Evolutionary conservation across 1,140 invertebrate species (phyloP).

Genomic region (Trichogramma pretiosum): DNA sequence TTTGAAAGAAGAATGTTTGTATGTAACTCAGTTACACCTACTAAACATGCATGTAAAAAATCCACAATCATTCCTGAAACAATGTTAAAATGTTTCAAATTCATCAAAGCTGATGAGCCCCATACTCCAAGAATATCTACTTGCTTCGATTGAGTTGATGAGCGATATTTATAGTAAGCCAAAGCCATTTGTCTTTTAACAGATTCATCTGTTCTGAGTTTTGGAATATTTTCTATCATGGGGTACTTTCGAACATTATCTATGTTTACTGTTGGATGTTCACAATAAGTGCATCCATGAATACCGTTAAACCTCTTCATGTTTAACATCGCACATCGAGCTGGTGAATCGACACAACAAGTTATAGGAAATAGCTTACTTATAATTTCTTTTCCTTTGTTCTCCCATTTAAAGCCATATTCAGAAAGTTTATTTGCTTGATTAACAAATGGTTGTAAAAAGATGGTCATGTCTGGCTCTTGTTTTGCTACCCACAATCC

Average conservation of each 20-base stretch:
- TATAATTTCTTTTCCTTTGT: neutral
- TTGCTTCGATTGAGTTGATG: too few species aligned
- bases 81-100: constrained; percentile 20
- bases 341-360: constrained; percentile 11
- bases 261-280: constrained; percentile 11
- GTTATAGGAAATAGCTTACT: constrained; percentile 2
- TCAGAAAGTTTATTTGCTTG: constrained; percentile 1
- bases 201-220: constrained; percentile 6
- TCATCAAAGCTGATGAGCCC: constrained; percentile 19
- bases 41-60: constrained; percentile 6
- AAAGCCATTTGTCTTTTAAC: constrained; percentile 8
- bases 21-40: neutral
- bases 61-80: constrained; percentile 19
- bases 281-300: constrained; percentile 19
- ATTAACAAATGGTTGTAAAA: constrained; percentile 3
- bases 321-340: constrained; percentile 10
- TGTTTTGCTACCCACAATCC: constrained; percentile 4
- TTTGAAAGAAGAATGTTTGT: neutral
- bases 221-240: neutral
- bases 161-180: neutral
- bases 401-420: neutral
- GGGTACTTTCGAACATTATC: constrained; percentile 7
- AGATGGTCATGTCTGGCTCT: constrained; percentile 5
- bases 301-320: constrained; percentile 17
- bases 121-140: constrained; percentile 14